Evolutionary conservation across 2,888 invertebrate genomes (phyloP).

Genomic region (Drosophila pseudotakahashii): DNA sequence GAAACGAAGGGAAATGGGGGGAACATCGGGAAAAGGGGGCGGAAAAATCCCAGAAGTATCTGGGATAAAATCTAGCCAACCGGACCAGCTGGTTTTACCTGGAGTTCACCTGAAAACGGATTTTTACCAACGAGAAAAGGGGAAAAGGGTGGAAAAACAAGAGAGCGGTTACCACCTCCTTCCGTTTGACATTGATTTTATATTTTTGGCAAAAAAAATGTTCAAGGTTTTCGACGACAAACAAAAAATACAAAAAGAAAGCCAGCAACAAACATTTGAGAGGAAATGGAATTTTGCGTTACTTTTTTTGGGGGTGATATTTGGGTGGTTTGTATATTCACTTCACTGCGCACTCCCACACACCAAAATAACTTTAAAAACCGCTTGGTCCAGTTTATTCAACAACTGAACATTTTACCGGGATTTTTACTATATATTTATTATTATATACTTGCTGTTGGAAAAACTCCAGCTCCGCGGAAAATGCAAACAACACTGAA

Average conservation of each 20-base stretch:
- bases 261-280: conserved; percentile 5
- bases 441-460: neutral
- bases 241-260: conserved; percentile 27
- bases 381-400: neutral
- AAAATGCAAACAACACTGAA: conserved; percentile 71
- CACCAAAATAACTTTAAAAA: conserved; percentile 17
- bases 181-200: conserved; percentile 67
- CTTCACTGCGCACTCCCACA: conserved; percentile 6
- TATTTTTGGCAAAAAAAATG: conserved; percentile 54
- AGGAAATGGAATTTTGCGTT: conserved; percentile 12
- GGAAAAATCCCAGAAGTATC: conserved; percentile 9
- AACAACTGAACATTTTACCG: conserved; percentile 23
- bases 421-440: conserved; percentile 1
- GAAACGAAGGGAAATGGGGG: conserved; percentile 1
- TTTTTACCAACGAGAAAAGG: neutral
- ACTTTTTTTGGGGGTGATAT: conserved; percentile 10
- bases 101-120: conserved; percentile 5
- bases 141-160: neutral
- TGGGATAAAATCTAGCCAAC: too few relatives aligned
- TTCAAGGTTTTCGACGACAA: conserved; percentile 62
- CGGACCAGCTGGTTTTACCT: conserved; percentile 50
- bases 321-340: neutral
- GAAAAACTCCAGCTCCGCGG: conserved; percentile 16
- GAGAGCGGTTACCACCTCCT: neutral
- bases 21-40: neutral